Percentiles rank a stretch among this genome's conserved stretches.
Evolutionary conservation across 2,113 vertebrate species (phyloP).

Genomic region (Struthio camelus): DNA sequence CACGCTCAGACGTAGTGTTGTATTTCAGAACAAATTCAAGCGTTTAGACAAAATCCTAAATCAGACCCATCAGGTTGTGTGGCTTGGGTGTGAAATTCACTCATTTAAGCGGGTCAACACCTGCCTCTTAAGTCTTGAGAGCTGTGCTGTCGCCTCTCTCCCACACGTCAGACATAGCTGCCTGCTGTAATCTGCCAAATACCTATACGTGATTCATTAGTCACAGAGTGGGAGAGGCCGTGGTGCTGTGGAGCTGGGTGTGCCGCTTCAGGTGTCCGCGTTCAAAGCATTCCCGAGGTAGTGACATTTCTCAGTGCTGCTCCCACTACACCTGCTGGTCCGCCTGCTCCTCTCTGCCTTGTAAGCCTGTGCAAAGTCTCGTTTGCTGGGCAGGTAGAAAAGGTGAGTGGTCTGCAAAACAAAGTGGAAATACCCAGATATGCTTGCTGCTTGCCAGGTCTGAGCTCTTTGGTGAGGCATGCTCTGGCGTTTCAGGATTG

Average conservation of each 20-base stretch:
- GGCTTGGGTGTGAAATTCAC: neutral
- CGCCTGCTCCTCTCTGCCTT: neutral
- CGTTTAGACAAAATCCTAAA: neutral
- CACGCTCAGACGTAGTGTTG: neutral
- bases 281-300: neutral
- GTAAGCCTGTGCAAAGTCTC: neutral
- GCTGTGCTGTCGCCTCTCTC: neutral
- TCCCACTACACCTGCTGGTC: fast-evolving
- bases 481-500: neutral
- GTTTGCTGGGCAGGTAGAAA: neutral
- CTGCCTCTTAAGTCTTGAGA: neutral
- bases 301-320: neutral
- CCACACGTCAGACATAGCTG: neutral
- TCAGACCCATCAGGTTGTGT: neutral
- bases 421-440: neutral
- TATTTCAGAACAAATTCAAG: neutral
- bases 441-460: neutral
- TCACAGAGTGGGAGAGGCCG: neutral
- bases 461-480: neutral
- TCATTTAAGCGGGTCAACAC: neutral
- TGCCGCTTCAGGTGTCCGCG: neutral
- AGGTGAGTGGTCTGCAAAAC: fast-evolving
- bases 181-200: neutral
- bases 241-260: neutral
- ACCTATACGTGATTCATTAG: fast-evolving